phyloP scores from a whole-genome alignment of 2,797 vertebrate species.

The Cirrhinus mrigala region DNA sequence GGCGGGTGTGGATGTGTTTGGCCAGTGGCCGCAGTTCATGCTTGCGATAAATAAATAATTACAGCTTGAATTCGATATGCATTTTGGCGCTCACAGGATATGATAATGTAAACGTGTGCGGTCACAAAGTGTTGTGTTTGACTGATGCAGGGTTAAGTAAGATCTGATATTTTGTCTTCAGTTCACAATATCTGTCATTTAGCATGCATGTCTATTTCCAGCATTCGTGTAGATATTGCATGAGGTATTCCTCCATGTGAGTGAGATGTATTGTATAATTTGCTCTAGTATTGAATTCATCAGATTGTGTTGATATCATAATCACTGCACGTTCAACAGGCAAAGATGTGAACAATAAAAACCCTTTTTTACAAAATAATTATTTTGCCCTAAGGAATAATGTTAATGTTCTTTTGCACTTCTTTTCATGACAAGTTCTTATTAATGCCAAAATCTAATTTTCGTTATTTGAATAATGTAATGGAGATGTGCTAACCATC shows the following conservation, averaged over 20 bases:
- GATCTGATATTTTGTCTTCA: neutral
- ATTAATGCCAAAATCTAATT: neutral
- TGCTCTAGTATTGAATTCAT: neutral
- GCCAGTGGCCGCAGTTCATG: neutral
- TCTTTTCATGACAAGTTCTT: neutral
- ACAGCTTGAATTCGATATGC: neutral
- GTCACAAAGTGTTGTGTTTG: neutral
- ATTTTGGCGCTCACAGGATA: neutral
- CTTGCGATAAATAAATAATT: neutral
- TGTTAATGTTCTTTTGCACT: neutral
- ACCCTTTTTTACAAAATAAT: neutral
- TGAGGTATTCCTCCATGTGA: neutral
- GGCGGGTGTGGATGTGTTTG: neutral
- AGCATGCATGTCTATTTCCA: neutral
- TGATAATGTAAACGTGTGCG: neutral
- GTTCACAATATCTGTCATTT: neutral
- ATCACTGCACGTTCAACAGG: constrained; percentile 22
- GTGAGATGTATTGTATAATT: neutral
- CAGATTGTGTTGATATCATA: neutral
- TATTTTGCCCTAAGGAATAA: neutral
- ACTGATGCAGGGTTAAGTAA: neutral
- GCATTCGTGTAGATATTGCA: neutral
- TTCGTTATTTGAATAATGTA: neutral
- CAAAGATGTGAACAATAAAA: neutral
- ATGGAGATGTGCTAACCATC: neutral